Percentiles rank a stretch among this genome's conserved stretches.
These are phyloP conservation scores for Molossus alvarezi DNA, from an alignment of 2,797 vertebrate genomes.

Conservation along the genomic window DNA sequence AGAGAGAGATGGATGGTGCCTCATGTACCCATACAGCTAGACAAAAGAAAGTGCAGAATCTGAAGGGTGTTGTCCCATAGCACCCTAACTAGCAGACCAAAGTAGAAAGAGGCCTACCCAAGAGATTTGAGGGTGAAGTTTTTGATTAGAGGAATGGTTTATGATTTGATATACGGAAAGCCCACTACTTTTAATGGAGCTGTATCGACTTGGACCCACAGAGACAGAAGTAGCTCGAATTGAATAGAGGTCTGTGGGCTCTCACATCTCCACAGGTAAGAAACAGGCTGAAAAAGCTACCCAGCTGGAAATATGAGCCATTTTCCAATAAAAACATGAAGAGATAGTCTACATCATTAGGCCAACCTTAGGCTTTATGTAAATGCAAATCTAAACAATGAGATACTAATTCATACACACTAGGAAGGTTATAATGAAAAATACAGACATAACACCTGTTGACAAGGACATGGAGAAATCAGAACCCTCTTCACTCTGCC, in stretches of 20 bases:
- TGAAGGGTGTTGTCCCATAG: neutral
- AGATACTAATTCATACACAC: neutral
- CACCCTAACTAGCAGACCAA: neutral
- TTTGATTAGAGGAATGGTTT: neutral
- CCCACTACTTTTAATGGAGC: neutral
- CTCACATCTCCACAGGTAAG: neutral
- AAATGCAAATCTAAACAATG: constrained; percentile 31
- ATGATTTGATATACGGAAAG: neutral
- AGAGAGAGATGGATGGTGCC: neutral
- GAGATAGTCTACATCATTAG: neutral
- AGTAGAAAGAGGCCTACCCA: neutral
- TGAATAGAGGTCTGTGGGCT: neutral
- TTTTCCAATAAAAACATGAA: neutral
- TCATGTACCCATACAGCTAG: neutral
- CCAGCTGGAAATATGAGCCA: neutral
- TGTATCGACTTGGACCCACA: neutral
- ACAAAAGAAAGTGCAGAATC: neutral
- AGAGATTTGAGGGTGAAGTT: neutral
- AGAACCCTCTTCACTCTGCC: neutral
- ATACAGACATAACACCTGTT: neutral
- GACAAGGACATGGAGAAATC: neutral
- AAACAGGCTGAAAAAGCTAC: neutral
- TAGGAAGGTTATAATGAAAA: neutral
- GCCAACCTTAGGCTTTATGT: neutral
- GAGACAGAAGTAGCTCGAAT: neutral